Conservation (phyloP, 1,140 invertebrate genomes). For the Charaxes varanes region DNA sequence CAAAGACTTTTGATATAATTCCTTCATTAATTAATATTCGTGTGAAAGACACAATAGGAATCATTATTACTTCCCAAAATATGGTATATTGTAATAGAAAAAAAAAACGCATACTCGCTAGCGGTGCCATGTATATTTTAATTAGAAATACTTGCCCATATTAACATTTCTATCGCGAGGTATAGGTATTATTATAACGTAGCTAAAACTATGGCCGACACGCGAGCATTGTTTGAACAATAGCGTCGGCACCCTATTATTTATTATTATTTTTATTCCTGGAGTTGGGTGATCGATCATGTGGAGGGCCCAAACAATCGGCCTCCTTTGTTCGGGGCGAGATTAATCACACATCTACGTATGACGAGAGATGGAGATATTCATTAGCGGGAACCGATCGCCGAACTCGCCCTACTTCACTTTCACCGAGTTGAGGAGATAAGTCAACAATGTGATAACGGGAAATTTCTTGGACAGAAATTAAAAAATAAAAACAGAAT, state of each 20-base stretch:
- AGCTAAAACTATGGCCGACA: conserved; percentile 46
- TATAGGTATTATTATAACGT: conserved; percentile 6
- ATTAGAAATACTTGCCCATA: no score
- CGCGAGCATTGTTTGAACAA: conserved; percentile 50
- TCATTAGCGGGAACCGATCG: conserved; percentile 48
- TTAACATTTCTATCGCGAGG: conserved; percentile 4
- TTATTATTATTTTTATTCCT: conserved; percentile 71
- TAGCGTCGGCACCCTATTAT: conserved; percentile 54
- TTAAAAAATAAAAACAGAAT: no score
- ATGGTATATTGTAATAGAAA: background rate
- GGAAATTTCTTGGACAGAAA: conserved; percentile 11
- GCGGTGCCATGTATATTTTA: no score
- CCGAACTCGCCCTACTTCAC: conserved; percentile 27
- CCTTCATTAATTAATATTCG: no score
- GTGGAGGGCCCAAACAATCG: conserved; percentile 50
- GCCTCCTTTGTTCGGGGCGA: conserved; percentile 59
- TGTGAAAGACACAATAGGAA: no score
- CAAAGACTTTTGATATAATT: no score
- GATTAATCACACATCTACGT: conserved; percentile 64
- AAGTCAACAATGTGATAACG: conserved; percentile 15
- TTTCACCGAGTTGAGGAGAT: conserved; percentile 19
- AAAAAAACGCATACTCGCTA: background rate
- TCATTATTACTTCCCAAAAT: no score
- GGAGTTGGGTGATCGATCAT: conserved; percentile 64
- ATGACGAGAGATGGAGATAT: conserved; percentile 58